Evolutionary conservation across 2,797 vertebrate genomes (phyloP).

Genomic region (Mormyrus proboscirostris): DNA sequence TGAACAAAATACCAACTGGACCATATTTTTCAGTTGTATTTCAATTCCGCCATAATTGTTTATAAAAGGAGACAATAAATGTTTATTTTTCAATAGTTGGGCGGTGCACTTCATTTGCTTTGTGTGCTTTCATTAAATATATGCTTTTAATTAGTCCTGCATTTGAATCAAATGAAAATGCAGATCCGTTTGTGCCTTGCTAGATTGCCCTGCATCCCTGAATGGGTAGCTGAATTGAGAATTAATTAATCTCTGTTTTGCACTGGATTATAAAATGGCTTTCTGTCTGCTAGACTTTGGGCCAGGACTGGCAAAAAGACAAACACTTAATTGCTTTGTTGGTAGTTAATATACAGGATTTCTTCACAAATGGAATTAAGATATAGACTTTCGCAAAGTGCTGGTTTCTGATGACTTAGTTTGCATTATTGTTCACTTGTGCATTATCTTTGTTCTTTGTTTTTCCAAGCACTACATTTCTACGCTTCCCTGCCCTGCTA

Average conservation of each 20-base stretch:
- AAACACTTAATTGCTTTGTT: background rate
- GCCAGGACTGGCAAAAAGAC: background rate
- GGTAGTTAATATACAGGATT: background rate
- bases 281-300: background rate
- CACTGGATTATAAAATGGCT: background rate
- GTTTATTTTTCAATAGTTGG: background rate
- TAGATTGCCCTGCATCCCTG: slow-evolving; percentile 4
- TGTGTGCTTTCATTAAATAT: background rate
- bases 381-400: background rate
- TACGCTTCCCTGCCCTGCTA: background rate
- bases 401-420: background rate
- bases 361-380: background rate
- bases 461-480: background rate
- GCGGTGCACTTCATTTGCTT: background rate
- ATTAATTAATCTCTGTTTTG: slow-evolving; percentile 13
- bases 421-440: background rate
- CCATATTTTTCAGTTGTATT: background rate
- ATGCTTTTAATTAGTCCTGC: background rate
- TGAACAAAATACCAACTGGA: background rate
- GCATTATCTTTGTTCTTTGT: background rate
- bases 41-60: background rate
- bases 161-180: slow-evolving; percentile 11
- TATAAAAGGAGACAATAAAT: background rate
- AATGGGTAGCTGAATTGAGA: background rate
- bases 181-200: slow-evolving; percentile 7